A percentile compares a stretch with the other conserved stretches of the same genome.
Conservation (phyloP, 2,797 vertebrate genomes). For the Microctenopoma lineatum region DNA sequence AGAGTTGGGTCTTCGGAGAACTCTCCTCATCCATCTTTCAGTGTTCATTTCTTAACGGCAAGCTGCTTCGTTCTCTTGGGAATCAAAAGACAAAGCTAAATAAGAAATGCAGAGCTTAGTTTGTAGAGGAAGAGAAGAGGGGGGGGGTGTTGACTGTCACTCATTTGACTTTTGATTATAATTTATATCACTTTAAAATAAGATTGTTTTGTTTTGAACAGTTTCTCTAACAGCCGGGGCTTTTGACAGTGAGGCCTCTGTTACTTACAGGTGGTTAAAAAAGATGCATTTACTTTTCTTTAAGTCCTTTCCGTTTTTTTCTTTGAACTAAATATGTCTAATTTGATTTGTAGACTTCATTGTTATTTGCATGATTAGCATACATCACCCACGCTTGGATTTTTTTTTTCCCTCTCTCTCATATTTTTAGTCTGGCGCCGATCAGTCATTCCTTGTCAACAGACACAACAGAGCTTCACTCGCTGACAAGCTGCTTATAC, state of each 20-base stretch:
- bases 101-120: constrained; percentile 58
- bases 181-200: constrained; percentile 43
- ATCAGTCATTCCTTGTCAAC: constrained; percentile 54
- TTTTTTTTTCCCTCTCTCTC: neutral
- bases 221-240: constrained; percentile 11
- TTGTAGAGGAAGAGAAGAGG: constrained; percentile 8
- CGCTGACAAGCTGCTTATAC: constrained; percentile 49
- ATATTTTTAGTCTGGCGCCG: constrained; percentile 36
- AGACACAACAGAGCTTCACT: constrained; percentile 25
- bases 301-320: constrained; percentile 5
- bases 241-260: neutral
- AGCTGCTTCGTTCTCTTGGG: constrained; percentile 59
- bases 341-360: constrained; percentile 46
- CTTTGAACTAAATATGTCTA: constrained; percentile 36
- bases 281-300: neutral
- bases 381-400: constrained; percentile 14
- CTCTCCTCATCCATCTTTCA: constrained; percentile 77
- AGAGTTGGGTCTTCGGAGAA: constrained; percentile 72
- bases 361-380: constrained; percentile 40
- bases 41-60: constrained; percentile 66
- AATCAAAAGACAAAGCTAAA: constrained; percentile 63
- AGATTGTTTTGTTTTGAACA: constrained; percentile 1
- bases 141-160: constrained; percentile 51
- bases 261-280: constrained; percentile 12
- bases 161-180: constrained; percentile 62